Base-by-base conservation (phyloP, 2,797 vertebrate species). In the Nannoperca australis region DNA sequence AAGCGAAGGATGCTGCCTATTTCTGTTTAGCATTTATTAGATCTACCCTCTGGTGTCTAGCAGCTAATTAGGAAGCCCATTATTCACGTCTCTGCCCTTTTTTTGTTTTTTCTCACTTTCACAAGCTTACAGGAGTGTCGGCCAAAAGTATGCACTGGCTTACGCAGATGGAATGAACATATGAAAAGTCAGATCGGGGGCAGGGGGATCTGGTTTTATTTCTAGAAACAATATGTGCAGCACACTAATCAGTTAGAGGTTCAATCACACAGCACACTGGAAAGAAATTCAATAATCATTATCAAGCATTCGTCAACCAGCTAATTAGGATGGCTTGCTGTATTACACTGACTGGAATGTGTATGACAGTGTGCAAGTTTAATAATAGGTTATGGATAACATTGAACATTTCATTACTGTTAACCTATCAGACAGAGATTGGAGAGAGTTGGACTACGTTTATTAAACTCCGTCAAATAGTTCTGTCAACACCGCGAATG, bases 21-120 rank as follows among this genome's bases (percentile, higher is more conserved):
- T 83, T 70, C 70, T 73, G 77, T 88, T 86, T 67, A 76, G 82
- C 81, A 82, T 88, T 84, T 68, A 88, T 87, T 84, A 84, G 72
- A 89, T 83, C 72, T 88, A 55, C 77, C 70, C 73, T 81, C 79
- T 66, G 54, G 58, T 86, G 70, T 60, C 65, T 56, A 51, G 78
- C 86, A 82, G 47, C 80, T 86, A 84, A 84, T 94, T 89, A 86
- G 59, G 38, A 1, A n/a, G 7, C 44, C n/a, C 85, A 78, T 90
- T 89, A 69, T 88, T 92, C 84, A 86, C 56, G 4, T 82, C 61
- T 72, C 50, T 64, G 54, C 66, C 70, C 61, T 80, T 76, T 92
- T 68, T 56, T 92, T 79, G 70, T 89, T 88, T 83, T 79, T 78
- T 20, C 50, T 70, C 67, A 44, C 72, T 78, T 86, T 89, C 73